These are phyloP conservation scores for Mus pahari DNA, from an alignment of 2,113 vertebrate species.

Conservation along the genomic window DNA sequence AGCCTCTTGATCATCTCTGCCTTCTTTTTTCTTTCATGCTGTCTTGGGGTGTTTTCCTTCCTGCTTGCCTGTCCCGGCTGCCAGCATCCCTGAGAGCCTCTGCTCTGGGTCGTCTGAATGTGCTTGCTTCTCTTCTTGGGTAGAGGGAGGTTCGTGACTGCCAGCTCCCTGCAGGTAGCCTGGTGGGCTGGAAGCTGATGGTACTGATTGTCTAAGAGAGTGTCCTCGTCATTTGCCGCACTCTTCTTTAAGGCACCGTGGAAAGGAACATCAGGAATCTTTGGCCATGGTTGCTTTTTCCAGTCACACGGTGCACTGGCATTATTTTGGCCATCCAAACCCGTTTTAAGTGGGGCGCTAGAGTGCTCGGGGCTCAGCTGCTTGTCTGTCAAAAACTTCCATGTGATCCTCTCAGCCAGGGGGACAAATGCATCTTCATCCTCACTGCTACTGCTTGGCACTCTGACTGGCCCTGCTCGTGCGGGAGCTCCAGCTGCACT, in stretches of 20 bases:
- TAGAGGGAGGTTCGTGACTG: background rate
- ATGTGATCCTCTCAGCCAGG: slow-evolving; percentile 85
- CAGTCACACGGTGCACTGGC: fast-evolving
- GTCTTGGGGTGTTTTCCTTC: slow-evolving; percentile 77
- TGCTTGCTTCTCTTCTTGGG: slow-evolving; percentile 80
- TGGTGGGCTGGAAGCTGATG: background rate
- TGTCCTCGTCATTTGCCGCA: background rate
- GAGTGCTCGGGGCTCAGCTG: background rate
- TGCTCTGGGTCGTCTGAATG: slow-evolving; percentile 75
- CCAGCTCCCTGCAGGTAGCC: background rate
- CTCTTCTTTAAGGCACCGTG: background rate
- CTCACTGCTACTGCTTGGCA: slow-evolving; percentile 89
- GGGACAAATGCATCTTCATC: slow-evolving; percentile 85
- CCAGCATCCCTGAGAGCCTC: slow-evolving; percentile 71
- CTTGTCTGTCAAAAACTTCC: slow-evolving; percentile 69
- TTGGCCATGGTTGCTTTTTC: background rate
- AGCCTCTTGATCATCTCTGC: slow-evolving; percentile 80
- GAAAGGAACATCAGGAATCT: background rate
- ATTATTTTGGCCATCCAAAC: background rate
- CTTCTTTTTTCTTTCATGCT: slow-evolving; percentile 84
- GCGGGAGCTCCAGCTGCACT: background rate
- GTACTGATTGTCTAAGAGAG: fast-evolving
- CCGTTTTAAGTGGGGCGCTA: background rate
- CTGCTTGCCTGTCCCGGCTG: slow-evolving; percentile 71
- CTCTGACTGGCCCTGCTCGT: slow-evolving; percentile 20